Base-by-base conservation (phyloP, 2,888 invertebrate species). In the Idaea dimidiata region DNA sequence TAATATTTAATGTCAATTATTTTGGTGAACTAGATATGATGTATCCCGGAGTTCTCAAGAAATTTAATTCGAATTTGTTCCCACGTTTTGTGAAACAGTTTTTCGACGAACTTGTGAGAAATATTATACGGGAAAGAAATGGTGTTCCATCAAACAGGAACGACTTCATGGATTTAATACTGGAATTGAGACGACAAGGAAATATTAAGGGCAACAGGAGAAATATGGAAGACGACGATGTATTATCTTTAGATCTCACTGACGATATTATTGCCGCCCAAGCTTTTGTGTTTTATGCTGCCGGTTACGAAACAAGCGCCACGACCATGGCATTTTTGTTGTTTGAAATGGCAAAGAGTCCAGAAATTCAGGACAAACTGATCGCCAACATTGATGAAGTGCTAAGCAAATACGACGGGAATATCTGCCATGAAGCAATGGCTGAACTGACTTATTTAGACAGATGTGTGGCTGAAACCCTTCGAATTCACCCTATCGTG, bases 251-350 rank as follows among this genome's bases (percentile, higher is more conserved):
- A 17, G 78, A 82, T 64, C 66, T 87, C 14, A 81, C 81, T 4
- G 80, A 87, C 0, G 75, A 72, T 17, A 57, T 86, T 0, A 83
- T 89, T 17, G 79, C 81, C 1, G 86, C 89, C 0, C 89, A 92
- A 69, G 84, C 85, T 1, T 87, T 89, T 68, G 75, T 89, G 16
- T 91, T 93, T 69, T 91, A 88, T 63, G 75, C 79, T 1, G 93
- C 84, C 8, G 92, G 92, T 0, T 92, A 86, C 67, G 92, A 91
- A 67, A 91, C 91, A 0, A 87, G 84, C 55, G 85, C 92, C 0
- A 83, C 87, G 0, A 84, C 88, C 0, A 77, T 91, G 67, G 66
- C 84, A 0, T 89, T 82, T 58, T 66, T 84, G 53, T 65, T 87
- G 10, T 86, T 86, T 63, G 76, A 86, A 65, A 66, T 92, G 14